Conservation (phyloP, 2,888 invertebrate species). For the Campoplex capitator region DNA sequence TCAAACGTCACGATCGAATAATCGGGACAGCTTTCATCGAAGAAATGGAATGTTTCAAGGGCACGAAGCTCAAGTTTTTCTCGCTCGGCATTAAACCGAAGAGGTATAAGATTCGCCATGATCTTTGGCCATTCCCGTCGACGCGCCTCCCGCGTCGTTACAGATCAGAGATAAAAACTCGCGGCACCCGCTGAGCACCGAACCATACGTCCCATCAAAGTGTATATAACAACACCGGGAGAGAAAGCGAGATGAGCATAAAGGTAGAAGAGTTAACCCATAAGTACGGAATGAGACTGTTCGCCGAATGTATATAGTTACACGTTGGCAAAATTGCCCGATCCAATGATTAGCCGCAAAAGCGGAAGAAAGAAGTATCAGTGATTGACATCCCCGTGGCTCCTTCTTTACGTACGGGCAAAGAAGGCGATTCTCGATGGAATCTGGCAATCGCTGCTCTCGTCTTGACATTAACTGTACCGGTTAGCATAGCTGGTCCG, state of each 20-base stretch:
- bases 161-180: slow-evolving; percentile 72
- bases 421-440: slow-evolving; percentile 3
- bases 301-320: neutral
- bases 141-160: slow-evolving; percentile 75
- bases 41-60: slow-evolving; percentile 25
- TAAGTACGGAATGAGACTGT: slow-evolving; percentile 3
- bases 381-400: slow-evolving; percentile 16
- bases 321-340: neutral
- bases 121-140: slow-evolving; percentile 51
- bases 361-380: slow-evolving; percentile 2
- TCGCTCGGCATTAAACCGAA: neutral
- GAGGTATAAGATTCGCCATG: slow-evolving; percentile 33
- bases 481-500: slow-evolving; percentile 17
- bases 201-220: slow-evolving; percentile 55
- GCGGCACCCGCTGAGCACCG: slow-evolving; percentile 43
- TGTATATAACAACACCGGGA: slow-evolving; percentile 51
- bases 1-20: neutral
- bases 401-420: neutral
- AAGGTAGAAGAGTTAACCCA: slow-evolving; percentile 15
- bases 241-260: slow-evolving; percentile 9
- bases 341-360: slow-evolving; percentile 27
- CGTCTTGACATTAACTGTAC: slow-evolving; percentile 35
- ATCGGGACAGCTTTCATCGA: neutral
- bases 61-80: slow-evolving; percentile 16
- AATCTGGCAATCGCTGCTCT: slow-evolving; percentile 25